phyloP scores from a whole-genome alignment of 2,888 invertebrate genomes.

The Chrysolina haemoptera region DNA sequence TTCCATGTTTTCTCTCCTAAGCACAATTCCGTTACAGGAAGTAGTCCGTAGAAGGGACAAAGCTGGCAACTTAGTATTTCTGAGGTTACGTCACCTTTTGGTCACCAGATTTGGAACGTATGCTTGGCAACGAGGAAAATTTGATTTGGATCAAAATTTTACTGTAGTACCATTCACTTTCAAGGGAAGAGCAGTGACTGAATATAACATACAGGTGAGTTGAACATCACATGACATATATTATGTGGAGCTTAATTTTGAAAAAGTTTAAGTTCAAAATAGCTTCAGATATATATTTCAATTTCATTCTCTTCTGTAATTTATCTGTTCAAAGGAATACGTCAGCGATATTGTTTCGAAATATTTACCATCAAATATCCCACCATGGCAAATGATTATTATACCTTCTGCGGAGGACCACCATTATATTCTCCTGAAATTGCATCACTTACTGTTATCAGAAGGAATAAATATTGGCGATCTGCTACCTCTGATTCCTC shows the following conservation, averaged over 20 bases:
- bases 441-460: slow-evolving; percentile 83
- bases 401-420: slow-evolving; percentile 76
- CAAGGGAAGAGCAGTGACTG: slow-evolving; percentile 80
- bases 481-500: slow-evolving; percentile 76
- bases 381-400: slow-evolving; percentile 87
- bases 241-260: no score
- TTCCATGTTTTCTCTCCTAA: neutral
- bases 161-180: slow-evolving; percentile 76
- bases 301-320: neutral
- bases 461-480: slow-evolving; percentile 85
- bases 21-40: slow-evolving; percentile 64
- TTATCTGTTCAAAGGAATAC: slow-evolving; percentile 74
- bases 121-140: slow-evolving; percentile 79
- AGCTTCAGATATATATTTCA: neutral
- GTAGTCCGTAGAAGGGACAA: slow-evolving; percentile 74
- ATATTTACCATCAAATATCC: slow-evolving; percentile 79
- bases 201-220: slow-evolving; percentile 79
- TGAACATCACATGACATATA: neutral
- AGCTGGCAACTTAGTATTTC: slow-evolving; percentile 75
- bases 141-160: slow-evolving; percentile 81
- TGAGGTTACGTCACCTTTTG: slow-evolving; percentile 78
- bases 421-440: slow-evolving; percentile 80
- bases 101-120: slow-evolving; percentile 85
- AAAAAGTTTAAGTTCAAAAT: no score
- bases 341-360: slow-evolving; percentile 85